Base-by-base conservation (phyloP, 2,888 invertebrate genomes). In the Ptilodon capucinus region DNA sequence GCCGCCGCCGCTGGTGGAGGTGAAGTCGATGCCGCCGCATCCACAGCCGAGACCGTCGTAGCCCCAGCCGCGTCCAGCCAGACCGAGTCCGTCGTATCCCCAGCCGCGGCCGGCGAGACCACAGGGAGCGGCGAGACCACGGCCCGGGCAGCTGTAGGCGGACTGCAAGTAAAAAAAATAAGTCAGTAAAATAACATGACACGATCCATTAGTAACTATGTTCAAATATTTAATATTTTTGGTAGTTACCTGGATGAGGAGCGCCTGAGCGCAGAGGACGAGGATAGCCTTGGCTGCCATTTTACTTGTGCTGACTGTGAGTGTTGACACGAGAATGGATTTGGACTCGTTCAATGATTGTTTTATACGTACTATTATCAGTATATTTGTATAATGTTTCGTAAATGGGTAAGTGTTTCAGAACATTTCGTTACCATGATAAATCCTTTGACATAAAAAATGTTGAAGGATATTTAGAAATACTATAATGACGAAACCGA, bases 211-310 rank as follows among this genome's bases (percentile, higher is more conserved):
- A 23, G 23, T 23, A 8, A 23, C 4, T 23, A 6, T 23, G 8
- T 23, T 4, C 4, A 23, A 6, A 23, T 8, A 9, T n/a, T n/a
- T n/a, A n/a, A n/a, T n/a, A n/a, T n/a, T n/a, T n/a, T n/a, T n/a
- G n/a, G n/a, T n/a, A n/a, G n/a, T n/a, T 8, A 32, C 32, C 32
- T 32, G 32, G 14, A 32, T 32, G 14, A 32, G 32, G 14, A 32
- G 32, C 32, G 62, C 69, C 51, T 72, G 71, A 47, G 64, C 30
- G 60, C 64, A 69, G 40, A 74, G 42, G 7, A 71, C 28, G 7
- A 70, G 36, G 39, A 71, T 52, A 8, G 62, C 55, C 43, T 70
- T 64, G 38, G 62, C 19, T 48, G 67, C 64, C 72, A 72, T 74
- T 48, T 48, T 38, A 19, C 38, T 19, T 38, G 38, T 38, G 19